These are phyloP conservation scores for Nestor notabilis DNA, from an alignment of 2,113 vertebrate species.

Conservation along the genomic window DNA sequence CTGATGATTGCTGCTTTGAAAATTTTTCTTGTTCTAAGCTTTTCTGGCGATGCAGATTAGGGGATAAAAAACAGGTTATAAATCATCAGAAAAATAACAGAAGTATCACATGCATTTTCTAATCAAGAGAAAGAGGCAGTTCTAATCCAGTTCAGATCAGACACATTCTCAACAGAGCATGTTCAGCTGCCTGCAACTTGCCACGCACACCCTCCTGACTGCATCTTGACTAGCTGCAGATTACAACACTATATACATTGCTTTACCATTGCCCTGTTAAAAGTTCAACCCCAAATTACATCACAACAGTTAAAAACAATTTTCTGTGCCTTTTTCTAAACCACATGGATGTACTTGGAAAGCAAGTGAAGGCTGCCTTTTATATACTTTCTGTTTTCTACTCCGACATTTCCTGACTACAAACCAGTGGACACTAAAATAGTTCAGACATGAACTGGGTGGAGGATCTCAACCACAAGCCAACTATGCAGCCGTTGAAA, in stretches of 20 bases:
- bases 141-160: background rate
- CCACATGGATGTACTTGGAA: background rate
- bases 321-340: background rate
- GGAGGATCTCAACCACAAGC: background rate
- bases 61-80: background rate
- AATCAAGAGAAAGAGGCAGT: background rate
- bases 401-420: background rate
- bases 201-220: background rate
- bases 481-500: background rate
- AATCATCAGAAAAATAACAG: background rate
- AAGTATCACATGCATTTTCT: conserved; percentile 1
- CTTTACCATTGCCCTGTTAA: background rate
- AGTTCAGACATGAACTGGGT: background rate
- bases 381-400: background rate
- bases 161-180: background rate
- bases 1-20: background rate
- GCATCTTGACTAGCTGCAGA: background rate
- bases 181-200: background rate
- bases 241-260: background rate
- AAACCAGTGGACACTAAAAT: background rate
- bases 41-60: background rate
- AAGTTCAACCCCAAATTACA: background rate
- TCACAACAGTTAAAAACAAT: background rate
- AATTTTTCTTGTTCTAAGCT: background rate
- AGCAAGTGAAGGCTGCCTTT: background rate